Base-by-base conservation (phyloP, 2,797 vertebrate genomes). In the Cottoperca gobio region DNA sequence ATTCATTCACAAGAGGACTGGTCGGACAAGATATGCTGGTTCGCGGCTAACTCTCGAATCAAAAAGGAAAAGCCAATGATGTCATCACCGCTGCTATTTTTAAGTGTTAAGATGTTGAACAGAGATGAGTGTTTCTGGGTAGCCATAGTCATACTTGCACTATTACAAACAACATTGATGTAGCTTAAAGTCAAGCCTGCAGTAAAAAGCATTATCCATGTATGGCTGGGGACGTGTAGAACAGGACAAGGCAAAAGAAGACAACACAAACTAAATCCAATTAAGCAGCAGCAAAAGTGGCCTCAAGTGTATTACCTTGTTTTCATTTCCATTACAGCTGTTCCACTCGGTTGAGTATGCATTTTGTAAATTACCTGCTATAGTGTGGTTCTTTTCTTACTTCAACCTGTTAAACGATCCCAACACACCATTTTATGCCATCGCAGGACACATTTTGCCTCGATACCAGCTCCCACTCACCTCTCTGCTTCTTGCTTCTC, bases 401-500 rank as follows among this genome's bases (percentile, higher is more conserved):
- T 70, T 64, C 42, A 54, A 28, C 55, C 43, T 40, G 23, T 23
- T 26, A 40, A 66, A 65, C 19, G 39, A 60, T 50, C 54, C 13
- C 14, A 31, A 40, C 23, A 70, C 63, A 43, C 24, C 19, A 13
- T 12, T 28, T 52, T 35, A 2, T 49, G 35, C n/a, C 11, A 10
- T n/a, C 49, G 17, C n/a, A 26, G 33, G 1, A 3, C 26, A 58
- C 9, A 6, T 45, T 37, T 39, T 42, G 14, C 50, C 19, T 68
- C 49, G 64, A 33, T 6, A 23, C 23, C 65, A 65, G 66, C 78
- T 79, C 75, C 87, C 69, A 90, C 93, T 93, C 84, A 94, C 93
- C 91, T 91, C 80, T 87, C 50, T 62, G 80, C 57, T 91, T 92
- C 82, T 86, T 92, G 45, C 78, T 90, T 11, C 67, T 85, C 33